These are phyloP conservation scores for Ciona savignyi DNA, from an alignment of 23 tunicate species.

Conservation along the genomic window DNA sequence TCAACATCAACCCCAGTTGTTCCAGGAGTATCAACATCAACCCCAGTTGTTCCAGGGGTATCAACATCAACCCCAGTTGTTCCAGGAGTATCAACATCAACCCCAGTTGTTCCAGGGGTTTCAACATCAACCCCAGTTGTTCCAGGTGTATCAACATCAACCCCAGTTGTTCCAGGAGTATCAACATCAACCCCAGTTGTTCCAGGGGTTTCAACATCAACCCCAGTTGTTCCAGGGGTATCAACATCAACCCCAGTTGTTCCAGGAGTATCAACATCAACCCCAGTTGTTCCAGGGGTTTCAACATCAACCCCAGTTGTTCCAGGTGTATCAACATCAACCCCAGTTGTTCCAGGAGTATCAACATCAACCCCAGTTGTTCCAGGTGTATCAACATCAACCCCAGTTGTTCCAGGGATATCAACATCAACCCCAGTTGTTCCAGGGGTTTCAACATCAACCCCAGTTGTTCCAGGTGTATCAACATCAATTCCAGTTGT, in stretches of 20 bases:
- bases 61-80: neutral
- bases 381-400: neutral
- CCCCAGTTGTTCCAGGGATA: neutral
- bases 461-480: neutral
- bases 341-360: no score
- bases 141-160: neutral
- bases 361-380: neutral
- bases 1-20: neutral
- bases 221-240: neutral
- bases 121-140: neutral
- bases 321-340: neutral
- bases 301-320: neutral
- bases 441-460: neutral
- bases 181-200: neutral
- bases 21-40: neutral
- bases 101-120: neutral
- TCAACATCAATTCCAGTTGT: no score
- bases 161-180: neutral
- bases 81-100: neutral
- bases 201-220: neutral
- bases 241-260: neutral
- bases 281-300: neutral
- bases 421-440: neutral
- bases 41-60: neutral
- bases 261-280: neutral